These are phyloP conservation scores for Cheilosia urbana DNA, from an alignment of 2,888 invertebrate species.

Conservation along the genomic window DNA sequence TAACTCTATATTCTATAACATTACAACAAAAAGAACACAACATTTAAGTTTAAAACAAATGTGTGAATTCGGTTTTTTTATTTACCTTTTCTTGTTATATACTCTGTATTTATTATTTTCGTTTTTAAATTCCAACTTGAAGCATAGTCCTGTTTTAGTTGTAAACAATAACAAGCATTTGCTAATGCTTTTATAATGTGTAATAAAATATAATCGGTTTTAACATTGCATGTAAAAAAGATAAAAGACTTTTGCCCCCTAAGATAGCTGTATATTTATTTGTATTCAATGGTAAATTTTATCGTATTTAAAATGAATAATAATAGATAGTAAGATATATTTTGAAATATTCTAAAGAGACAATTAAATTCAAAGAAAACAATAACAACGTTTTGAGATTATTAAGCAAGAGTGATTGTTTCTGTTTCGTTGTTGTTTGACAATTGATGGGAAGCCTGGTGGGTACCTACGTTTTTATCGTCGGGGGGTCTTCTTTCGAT, in stretches of 20 bases:
- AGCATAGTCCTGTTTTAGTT: conserved; percentile 22
- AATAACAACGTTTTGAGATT: conserved; percentile 9
- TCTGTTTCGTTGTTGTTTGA: background rate
- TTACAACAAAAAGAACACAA: conserved; percentile 29
- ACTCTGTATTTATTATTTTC: conserved; percentile 58
- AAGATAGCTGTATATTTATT: conserved; percentile 68
- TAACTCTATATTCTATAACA: conserved; percentile 43
- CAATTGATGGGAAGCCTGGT: background rate
- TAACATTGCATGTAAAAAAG: conserved; percentile 22
- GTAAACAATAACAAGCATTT: conserved; percentile 8
- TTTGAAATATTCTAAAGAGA: conserved; percentile 70
- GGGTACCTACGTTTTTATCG: background rate
- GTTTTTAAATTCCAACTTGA: conserved; percentile 26
- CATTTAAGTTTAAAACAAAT: conserved; percentile 42
- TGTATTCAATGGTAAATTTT: conserved; percentile 67
- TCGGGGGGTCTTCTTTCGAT: too few relatives aligned
- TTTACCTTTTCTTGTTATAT: conserved; percentile 34
- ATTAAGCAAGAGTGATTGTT: background rate
- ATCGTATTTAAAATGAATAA: conserved; percentile 60
- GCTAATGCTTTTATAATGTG: conserved; percentile 33
- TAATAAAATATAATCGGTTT: conserved; percentile 42
- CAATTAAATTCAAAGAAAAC: conserved; percentile 27
- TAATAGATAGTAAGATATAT: conserved; percentile 74
- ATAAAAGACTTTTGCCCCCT: conserved; percentile 62
- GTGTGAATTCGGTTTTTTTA: conserved; percentile 28